Evolutionary conservation across 2,797 vertebrate species (phyloP), one percentile per base, ranked within the genome.

Genomic region (Pterois miles): DNA sequence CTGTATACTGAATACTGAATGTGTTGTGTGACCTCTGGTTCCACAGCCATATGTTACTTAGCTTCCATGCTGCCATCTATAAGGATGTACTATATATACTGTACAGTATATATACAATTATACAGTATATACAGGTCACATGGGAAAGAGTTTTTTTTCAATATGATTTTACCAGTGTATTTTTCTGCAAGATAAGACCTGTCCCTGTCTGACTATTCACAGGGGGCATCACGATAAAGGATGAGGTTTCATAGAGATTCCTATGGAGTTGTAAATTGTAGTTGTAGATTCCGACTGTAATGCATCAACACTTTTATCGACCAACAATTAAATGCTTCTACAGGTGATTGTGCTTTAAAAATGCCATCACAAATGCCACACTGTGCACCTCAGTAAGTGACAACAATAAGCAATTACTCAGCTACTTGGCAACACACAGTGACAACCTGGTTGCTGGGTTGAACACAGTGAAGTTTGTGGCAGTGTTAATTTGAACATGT

Each of bases 401-500:
- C 56, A 18, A 50, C 9, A 71, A 60, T 31, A 25, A 40, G 7
- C 25, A 5, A 2, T 25, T n/a, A 22, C 22, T 65, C 31, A 29
- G 36, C 27, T 2, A n/a, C 57, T 63, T 77, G 50, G 62, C 62
- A 74, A 22, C 74, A 57, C 62, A 38, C 48, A 36, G 34, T 12
- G 50, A 25, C 40, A 66, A 29, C 16, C n/a, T 4, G 16, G 59
- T 20, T 20, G 64, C 63, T 25, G 11, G 8, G 31, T 50, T 46
- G 31, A 50, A 6, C 71, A 16, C 23, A 9, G 53, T 34, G n/a
- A 59, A 29, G 23, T 65, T 31, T 79, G 56, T 73, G 63, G 43
- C 18, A 2, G 40, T 66, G 69, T 78, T 78, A 25, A 81, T 78
- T 43, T 64, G 59, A 77, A 70, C 59, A 52, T 25, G 59, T 31